Percentiles rank a stretch among this genome's conserved stretches.
These are phyloP conservation scores for Corythornis cristatus DNA, from an alignment of 2,113 vertebrate genomes.

Conservation along the genomic window DNA sequence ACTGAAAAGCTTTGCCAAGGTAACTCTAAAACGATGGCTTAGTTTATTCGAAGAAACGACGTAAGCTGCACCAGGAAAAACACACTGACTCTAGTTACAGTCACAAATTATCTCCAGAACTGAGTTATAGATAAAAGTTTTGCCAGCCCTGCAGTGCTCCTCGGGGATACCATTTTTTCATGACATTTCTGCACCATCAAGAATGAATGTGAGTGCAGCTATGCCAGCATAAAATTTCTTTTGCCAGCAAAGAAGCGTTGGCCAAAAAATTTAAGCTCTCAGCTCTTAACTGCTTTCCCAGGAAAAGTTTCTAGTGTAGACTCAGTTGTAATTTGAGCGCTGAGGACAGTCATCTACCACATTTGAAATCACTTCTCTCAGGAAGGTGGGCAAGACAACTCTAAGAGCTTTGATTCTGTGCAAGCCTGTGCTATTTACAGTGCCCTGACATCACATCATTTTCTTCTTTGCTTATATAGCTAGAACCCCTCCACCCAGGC, in stretches of 20 bases:
- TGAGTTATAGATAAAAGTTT: conserved; percentile 4
- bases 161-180: conserved; percentile 12
- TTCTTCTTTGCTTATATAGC: not conserved
- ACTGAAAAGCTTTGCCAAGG: not conserved
- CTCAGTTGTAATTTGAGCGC: not conserved
- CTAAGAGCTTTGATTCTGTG: not conserved
- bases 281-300: not conserved
- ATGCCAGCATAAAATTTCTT: conserved; percentile 15
- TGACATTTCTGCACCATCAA: not conserved
- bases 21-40: conserved; percentile 22
- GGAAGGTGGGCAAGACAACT: not conserved
- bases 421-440: not conserved
- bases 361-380: not conserved
- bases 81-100: not conserved
- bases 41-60: conserved; percentile 33
- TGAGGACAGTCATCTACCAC: not conserved
- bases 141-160: not conserved
- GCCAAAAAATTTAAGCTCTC: conserved; percentile 16
- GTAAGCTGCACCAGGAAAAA: conserved; percentile 18
- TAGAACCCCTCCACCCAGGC: not conserved
- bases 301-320: not conserved
- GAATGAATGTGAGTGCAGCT: not conserved
- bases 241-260: not conserved
- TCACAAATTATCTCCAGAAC: conserved; percentile 30
- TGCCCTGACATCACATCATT: not conserved